Conservation (phyloP, 2,797 vertebrate genomes). For the Alfaro cultratus region DNA sequence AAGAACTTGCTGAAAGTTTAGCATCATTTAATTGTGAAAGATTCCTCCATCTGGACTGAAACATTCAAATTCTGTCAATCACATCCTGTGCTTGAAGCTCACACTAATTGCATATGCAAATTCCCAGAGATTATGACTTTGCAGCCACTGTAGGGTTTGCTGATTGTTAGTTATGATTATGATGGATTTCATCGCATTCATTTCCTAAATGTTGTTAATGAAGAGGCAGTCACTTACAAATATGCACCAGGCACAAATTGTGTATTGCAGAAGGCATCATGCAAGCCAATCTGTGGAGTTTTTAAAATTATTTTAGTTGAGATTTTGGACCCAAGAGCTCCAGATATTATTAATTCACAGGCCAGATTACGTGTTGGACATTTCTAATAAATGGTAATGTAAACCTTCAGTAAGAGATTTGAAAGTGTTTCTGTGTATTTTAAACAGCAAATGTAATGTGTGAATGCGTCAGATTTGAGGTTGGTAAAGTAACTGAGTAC, state of each 20-base stretch:
- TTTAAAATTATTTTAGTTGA: constrained; percentile 20
- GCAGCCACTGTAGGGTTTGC: constrained; percentile 54
- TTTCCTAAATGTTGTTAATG: constrained; percentile 61
- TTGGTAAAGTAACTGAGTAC: background rate
- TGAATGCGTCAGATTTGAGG: background rate
- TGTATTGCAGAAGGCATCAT: constrained; percentile 52
- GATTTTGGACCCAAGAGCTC: constrained; percentile 10
- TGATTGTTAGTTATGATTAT: constrained; percentile 68
- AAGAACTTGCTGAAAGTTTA: constrained; percentile 13
- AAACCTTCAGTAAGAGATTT: background rate
- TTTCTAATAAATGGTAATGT: background rate
- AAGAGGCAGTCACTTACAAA: constrained; percentile 66
- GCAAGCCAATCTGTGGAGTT: constrained; percentile 27
- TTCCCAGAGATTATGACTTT: constrained; percentile 64
- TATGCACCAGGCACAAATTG: constrained; percentile 57
- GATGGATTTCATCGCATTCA: constrained; percentile 64
- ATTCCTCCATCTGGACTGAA: constrained; percentile 44
- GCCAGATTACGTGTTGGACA: background rate
- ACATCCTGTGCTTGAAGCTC: constrained; percentile 57
- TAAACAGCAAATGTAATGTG: background rate
- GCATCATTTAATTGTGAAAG: constrained; percentile 45
- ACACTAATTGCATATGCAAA: constrained; percentile 77
- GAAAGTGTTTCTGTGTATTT: background rate
- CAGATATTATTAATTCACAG: background rate
- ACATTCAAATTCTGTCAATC: constrained; percentile 63